Percentiles rank a stretch among this genome's conserved stretches.
phyloP scores from a whole-genome alignment of 2,797 vertebrate species.

The Molossus molossus region DNA sequence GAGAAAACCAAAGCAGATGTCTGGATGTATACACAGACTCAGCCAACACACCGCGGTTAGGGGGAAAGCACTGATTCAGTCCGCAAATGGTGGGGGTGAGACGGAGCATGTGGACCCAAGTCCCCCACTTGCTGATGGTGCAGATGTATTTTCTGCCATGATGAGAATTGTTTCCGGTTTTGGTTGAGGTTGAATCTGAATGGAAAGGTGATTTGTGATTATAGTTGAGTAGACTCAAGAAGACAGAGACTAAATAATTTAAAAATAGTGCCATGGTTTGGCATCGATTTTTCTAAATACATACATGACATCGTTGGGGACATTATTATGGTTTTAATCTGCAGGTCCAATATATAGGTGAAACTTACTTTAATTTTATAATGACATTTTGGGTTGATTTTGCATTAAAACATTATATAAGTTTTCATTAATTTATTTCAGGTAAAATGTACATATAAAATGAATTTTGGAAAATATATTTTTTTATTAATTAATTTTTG shows the following conservation, averaged over 20 bases:
- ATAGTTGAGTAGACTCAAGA: background rate
- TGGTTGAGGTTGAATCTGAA: background rate
- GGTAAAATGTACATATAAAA: background rate
- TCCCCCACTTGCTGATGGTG: background rate
- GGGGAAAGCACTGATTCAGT: background rate
- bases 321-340: constrained; percentile 50
- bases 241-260: background rate
- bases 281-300: constrained; percentile 1
- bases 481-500: too few species aligned
- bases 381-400: constrained; percentile 33
- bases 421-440: constrained; percentile 55
- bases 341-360: background rate
- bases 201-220: constrained; percentile 6
- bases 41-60: background rate
- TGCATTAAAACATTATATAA: constrained; percentile 15
- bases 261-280: background rate
- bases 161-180: constrained; percentile 40
- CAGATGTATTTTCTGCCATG: background rate
- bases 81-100: background rate
- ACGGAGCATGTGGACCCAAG: background rate
- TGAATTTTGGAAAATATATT: constrained; percentile 1
- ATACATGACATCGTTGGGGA: background rate
- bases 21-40: background rate
- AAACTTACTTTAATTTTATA: constrained; percentile 51
- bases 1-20: constrained; percentile 70